Percentiles rank a stretch among this genome's conserved stretches.
Evolutionary conservation across 2,113 vertebrate species (phyloP).

Genomic region (Micronycteris hirsuta): DNA sequence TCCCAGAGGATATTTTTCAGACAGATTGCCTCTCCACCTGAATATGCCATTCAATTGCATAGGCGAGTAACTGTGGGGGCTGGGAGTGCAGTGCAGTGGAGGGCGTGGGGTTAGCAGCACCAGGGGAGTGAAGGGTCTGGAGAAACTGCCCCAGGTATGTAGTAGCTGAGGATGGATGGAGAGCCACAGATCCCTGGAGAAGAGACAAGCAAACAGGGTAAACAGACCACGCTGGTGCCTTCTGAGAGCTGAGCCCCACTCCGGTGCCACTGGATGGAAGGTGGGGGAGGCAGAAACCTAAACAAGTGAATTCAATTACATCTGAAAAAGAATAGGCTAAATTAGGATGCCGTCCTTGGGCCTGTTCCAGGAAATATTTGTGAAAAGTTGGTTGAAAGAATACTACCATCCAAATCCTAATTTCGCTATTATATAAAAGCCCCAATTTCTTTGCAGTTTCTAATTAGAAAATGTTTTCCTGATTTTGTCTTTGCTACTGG

Average conservation of each 20-base stretch:
- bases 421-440: constrained; percentile 76
- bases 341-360: constrained; percentile 74
- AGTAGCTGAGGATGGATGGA: constrained; percentile 21
- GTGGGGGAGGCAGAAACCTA: constrained; percentile 76
- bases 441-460: constrained; percentile 59
- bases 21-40: neutral
- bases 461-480: constrained; percentile 73
- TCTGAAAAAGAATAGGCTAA: constrained; percentile 75
- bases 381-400: constrained; percentile 80
- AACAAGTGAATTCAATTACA: constrained; percentile 78
- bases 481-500: constrained; percentile 65
- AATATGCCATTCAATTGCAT: neutral
- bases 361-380: constrained; percentile 80
- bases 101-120: neutral
- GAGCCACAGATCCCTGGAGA: constrained; percentile 58
- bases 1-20: neutral
- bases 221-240: constrained; percentile 33
- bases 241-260: constrained; percentile 68
- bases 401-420: constrained; percentile 77
- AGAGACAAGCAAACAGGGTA: neutral
- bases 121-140: neutral
- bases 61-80: neutral
- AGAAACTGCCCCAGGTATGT: neutral
- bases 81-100: neutral
- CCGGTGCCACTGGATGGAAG: constrained; percentile 57